Conservation (phyloP, 2,888 invertebrate genomes). For the Tinea trinotella region DNA sequence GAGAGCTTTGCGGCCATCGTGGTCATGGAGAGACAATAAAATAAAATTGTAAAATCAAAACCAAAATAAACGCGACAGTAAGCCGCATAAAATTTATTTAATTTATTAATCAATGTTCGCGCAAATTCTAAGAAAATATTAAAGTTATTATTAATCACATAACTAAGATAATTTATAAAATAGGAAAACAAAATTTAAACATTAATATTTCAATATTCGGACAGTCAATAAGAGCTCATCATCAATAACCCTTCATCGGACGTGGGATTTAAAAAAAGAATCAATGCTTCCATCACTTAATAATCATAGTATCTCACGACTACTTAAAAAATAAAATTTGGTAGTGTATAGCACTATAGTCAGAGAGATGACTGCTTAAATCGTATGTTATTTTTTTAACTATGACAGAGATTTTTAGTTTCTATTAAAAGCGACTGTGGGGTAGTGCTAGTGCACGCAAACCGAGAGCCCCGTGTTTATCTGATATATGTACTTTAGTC, state of each 20-base stretch:
- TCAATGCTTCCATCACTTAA: conserved; percentile 67
- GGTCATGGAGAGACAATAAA: too few species aligned
- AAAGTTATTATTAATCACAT: not conserved
- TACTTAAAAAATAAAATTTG: conserved; percentile 49
- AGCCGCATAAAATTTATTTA: too few species aligned
- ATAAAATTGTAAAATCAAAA: too few species aligned
- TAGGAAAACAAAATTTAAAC: conserved; percentile 9
- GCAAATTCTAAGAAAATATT: too few species aligned
- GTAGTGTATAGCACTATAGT: not conserved
- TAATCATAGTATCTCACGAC: conserved; percentile 69
- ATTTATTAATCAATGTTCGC: too few species aligned
- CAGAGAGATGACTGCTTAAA: not conserved
- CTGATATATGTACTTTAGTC: too few species aligned
- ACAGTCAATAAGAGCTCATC: conserved; percentile 7
- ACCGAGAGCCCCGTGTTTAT: too few species aligned
- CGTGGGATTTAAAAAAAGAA: conserved; percentile 51
- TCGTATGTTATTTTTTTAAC: not conserved
- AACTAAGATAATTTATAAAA: not conserved
- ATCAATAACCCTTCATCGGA: conserved; percentile 51
- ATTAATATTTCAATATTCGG: conserved; percentile 7
- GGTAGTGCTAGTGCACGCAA: too few species aligned
- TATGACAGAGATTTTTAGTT: not conserved
- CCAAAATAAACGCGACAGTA: too few species aligned
- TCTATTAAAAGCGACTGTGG: too few species aligned
- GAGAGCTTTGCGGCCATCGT: too few species aligned